Evolutionary conservation across 2,797 vertebrate species (phyloP).

Genomic region (Oryzias dopingdopingensis): DNA sequence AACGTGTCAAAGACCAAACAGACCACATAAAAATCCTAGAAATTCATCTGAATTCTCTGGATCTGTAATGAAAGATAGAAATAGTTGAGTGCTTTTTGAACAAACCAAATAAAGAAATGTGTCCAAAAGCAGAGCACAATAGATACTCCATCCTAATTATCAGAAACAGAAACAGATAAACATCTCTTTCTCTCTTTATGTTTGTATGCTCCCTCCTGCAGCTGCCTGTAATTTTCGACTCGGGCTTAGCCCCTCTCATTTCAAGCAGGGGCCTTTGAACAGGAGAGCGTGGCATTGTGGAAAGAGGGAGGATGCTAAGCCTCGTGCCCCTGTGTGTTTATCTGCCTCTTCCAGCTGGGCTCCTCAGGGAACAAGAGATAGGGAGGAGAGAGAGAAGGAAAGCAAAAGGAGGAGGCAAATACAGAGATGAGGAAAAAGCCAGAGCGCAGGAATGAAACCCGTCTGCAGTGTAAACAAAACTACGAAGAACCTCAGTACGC

Average conservation of each 20-base stretch:
- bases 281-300: conserved; percentile 68
- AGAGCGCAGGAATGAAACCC: conserved; percentile 39
- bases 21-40: background rate
- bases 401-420: conserved; percentile 7
- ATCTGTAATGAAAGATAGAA: conserved; percentile 7
- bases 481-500: conserved; percentile 34
- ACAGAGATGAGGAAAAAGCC: conserved; percentile 22
- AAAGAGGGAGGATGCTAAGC: conserved; percentile 67
- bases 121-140: conserved; percentile 33
- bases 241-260: conserved; percentile 60
- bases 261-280: conserved; percentile 64
- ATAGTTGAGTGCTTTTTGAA: conserved; percentile 14
- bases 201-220: conserved; percentile 32
- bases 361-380: conserved; percentile 67
- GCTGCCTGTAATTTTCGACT: conserved; percentile 57
- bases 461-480: conserved; percentile 42
- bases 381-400: conserved; percentile 15
- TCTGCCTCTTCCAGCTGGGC: conserved; percentile 79
- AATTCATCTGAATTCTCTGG: background rate
- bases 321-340: conserved; percentile 70
- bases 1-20: background rate
- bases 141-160: conserved; percentile 47
- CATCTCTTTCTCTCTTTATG: conserved; percentile 20
- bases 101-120: conserved; percentile 31
- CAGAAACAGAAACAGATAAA: conserved; percentile 42